Evolutionary conservation across 2,797 vertebrate species (phyloP).

Genomic region (Tadarida brasiliensis): DNA sequence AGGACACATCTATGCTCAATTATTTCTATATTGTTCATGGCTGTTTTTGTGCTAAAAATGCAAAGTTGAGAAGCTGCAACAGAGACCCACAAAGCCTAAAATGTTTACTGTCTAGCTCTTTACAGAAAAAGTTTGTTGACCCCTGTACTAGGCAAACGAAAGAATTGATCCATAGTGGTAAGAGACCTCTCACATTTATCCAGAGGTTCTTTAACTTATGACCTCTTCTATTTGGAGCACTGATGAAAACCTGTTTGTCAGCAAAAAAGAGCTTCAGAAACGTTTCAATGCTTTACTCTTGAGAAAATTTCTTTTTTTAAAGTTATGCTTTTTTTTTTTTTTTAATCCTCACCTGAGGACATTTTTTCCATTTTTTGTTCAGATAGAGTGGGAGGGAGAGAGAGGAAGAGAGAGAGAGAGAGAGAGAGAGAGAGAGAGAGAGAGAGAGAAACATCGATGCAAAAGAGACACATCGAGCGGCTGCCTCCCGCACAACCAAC

Average conservation of each 20-base stretch:
- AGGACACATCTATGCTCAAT: background rate
- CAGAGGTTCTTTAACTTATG: background rate
- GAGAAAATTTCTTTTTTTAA: background rate
- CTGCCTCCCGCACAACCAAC: too few relatives aligned
- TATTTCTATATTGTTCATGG: background rate
- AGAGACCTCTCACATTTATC: background rate
- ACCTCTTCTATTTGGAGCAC: background rate
- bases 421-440: too few relatives aligned
- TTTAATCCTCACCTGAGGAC: too few relatives aligned
- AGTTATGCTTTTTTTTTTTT: background rate
- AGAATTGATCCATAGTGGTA: constrained; percentile 18
- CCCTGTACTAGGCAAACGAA: background rate
- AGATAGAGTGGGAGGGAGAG: too few relatives aligned
- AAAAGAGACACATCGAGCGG: too few relatives aligned
- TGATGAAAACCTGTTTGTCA: constrained; percentile 25
- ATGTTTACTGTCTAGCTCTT: background rate
- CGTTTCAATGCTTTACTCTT: background rate
- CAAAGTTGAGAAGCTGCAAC: background rate
- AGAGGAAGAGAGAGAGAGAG: too few relatives aligned
- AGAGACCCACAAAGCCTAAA: background rate
- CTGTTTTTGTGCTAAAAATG: background rate
- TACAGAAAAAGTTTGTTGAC: constrained; percentile 14
- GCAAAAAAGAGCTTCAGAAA: background rate
- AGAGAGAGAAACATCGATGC: too few relatives aligned
- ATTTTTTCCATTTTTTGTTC: too few relatives aligned